Base-by-base conservation (phyloP, 2,888 invertebrate genomes). In the Eretmocerus hayati region DNA sequence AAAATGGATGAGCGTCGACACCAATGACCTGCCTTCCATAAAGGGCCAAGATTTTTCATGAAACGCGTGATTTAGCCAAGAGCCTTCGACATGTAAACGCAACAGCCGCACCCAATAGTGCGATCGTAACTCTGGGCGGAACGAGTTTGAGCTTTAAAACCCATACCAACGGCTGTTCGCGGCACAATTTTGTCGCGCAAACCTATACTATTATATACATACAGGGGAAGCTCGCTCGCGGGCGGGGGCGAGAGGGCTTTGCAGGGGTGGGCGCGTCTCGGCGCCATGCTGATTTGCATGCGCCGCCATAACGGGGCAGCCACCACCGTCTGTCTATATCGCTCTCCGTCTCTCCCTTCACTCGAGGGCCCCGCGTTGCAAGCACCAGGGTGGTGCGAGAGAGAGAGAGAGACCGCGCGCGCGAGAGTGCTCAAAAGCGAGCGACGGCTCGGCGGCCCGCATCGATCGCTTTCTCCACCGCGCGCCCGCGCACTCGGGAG, bases 271-370 rank as follows among this genome's bases (percentile, higher is more conserved):
- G n/a, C 15, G 33, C 26, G 26, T 11, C 69, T 71, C 73, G 74
- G 75, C 76, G 77, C 77, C 77, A 77, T 77, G 75, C 77, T 77
- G 77, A 77, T 77, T 77, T 77, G 77, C 77, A 77, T 77, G 75
- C 77, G 77, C 76, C 77, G 77, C 76, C 76, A 77, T 76, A 74
- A 72, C 75, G 72, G 72, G 72, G 66, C 66, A 69, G 64, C 68
- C 64, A n/a, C 63, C 64, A 59, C 64, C 62, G 60, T 61, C 59
- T 54, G 48, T 23, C 15, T 22, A 11, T 9, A 20, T 36, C 43
- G 16, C 21, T 20, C 36, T 15, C 36, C 18, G 56, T 61, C n/a
- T n/a, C 55, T 55, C 54, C n/a, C n/a, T n/a, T 47, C 33, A n/a
- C 35, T 23, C 41, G n/a, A 8, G 11, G 19, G 19, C 16, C 6